Conservation (phyloP, 2,797 vertebrate genomes). For the Parotocinclus haroldoi region DNA sequence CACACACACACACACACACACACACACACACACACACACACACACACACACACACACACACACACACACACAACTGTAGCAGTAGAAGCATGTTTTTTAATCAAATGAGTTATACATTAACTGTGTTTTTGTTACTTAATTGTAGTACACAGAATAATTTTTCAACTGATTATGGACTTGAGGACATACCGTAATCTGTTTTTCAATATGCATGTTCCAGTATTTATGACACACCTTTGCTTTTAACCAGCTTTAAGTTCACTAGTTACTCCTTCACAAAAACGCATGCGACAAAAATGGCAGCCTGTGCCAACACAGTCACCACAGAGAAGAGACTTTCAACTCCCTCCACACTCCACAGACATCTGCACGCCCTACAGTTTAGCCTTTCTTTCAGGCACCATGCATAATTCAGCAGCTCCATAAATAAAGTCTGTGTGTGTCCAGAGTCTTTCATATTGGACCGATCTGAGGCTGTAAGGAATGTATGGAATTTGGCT, state of each 20-base stretch:
- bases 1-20: no score
- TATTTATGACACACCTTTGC: constrained; percentile 5
- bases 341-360: constrained; percentile 20
- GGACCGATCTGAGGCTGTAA: constrained; percentile 13
- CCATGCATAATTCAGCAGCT: constrained; percentile 44
- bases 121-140: no score
- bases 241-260: neutral
- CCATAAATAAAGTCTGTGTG: constrained; percentile 35
- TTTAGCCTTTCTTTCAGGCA: constrained; percentile 37
- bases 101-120: no score
- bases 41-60: no score
- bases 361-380: constrained; percentile 41
- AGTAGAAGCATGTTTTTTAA: no score
- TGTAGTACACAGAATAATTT: no score
- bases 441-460: neutral
- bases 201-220: neutral
- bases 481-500: neutral
- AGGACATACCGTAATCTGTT: neutral
- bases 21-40: no score
- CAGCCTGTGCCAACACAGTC: constrained; percentile 17
- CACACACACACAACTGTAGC: no score
- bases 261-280: neutral
- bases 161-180: no score
- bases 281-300: constrained; percentile 22
- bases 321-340: constrained; percentile 36